phyloP scores from a whole-genome alignment of 2,888 invertebrate genomes.

The Coecobrya sp. region DNA sequence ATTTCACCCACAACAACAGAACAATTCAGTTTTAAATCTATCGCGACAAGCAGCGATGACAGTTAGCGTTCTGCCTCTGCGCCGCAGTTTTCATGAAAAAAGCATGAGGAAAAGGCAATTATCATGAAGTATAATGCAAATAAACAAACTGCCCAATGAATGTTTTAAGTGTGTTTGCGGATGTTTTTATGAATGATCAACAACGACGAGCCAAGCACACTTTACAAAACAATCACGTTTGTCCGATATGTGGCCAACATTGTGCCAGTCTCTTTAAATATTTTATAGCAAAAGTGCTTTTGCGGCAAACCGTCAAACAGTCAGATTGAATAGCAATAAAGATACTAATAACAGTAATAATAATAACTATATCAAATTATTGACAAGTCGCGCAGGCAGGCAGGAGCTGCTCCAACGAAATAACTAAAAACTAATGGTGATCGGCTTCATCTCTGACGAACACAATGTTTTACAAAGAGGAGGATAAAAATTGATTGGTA shows the following conservation, averaged over 20 bases:
- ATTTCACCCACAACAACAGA: background rate
- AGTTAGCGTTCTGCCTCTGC: background rate
- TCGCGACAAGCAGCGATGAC: background rate
- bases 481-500: conserved; percentile 36
- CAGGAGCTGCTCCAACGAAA: conserved; percentile 11
- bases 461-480: conserved; percentile 46
- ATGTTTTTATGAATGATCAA: conserved; percentile 8
- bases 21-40: background rate
- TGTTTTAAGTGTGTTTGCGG: background rate
- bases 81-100: background rate
- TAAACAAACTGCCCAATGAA: conserved; percentile 25
- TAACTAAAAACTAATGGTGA: conserved; percentile 34
- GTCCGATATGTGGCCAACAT: background rate
- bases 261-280: background rate
- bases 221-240: conserved; percentile 34
- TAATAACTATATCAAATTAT: conserved; percentile 61
- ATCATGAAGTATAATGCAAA: background rate
- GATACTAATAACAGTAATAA: conserved; percentile 37
- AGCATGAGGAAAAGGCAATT: conserved; percentile 1
- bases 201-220: background rate
- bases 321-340: conserved; percentile 39
- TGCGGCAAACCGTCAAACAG: conserved; percentile 39
- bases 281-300: conserved; percentile 8
- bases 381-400: conserved; percentile 7
- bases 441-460: conserved; percentile 29